Evolutionary conservation across 2,888 invertebrate species (phyloP), one percentile per base, ranked within the genome.

Genomic region (Adelphocoris suturalis): DNA sequence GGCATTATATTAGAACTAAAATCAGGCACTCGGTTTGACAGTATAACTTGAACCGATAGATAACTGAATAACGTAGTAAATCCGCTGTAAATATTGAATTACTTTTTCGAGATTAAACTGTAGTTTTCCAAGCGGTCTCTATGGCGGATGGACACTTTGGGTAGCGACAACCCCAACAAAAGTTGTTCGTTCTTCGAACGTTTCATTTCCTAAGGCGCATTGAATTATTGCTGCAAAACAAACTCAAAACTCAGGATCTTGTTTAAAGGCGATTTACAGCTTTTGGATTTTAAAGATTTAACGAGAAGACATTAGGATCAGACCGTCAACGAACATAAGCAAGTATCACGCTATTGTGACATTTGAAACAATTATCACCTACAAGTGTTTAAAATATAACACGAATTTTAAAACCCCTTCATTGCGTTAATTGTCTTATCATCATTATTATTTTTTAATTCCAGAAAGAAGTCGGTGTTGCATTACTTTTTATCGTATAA

Each of bases 401-500:
- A 19, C 68, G 23, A 13, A 68, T 68, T 68, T 68, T 23, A 68
- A 13, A 27, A 68, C 68, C 68, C 3, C 68, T 68, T 68, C 68
- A 23, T 68, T 68, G 9, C 68, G 23, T 68, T 68, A 68, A 68
- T 68, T 68, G 23, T 68, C 19, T 68, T 37, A 37, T 37, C 37
- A 37, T 37, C 37, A 37, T 37, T 7, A 37, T 37, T 37, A 23
- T 23, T 68, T 68, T 68, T 68, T 23, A 68, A 68, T 68, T 68
- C 23, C 13, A 68, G 9, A 68, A 68, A 68, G 68, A 68, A 68
- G 68, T 9, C 19, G 68, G 68, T 23, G 68, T 68, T 68, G 68
- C 68, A 68, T 68, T 68, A 68, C 68, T 68, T 68, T 68, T 68
- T 68, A 68, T 68, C 68, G 68, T 68, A 68, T 68, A n/a, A 68